Conservation (phyloP, 2,888 invertebrate genomes). For the Panopea generosa region DNA sequence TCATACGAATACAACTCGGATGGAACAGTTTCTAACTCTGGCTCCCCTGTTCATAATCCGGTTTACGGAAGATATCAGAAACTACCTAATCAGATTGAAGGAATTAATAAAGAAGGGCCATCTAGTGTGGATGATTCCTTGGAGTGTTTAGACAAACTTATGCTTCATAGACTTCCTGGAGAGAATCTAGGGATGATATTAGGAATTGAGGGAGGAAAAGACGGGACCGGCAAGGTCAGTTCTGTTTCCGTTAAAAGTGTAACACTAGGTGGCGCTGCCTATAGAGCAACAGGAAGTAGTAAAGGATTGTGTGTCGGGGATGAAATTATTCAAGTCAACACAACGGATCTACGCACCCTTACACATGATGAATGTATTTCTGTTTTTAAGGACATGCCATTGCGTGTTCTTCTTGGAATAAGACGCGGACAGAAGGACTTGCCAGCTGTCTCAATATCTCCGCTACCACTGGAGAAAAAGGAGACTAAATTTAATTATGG, state of each 20-base stretch:
- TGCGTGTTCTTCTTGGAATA: conserved; percentile 75
- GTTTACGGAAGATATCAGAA: conserved; percentile 70
- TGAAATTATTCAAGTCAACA: conserved; percentile 95
- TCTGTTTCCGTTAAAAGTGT: conserved; percentile 90
- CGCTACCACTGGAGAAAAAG: conserved; percentile 33
- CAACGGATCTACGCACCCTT: conserved; percentile 91
- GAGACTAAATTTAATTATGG: background rate
- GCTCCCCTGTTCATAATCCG: conserved; percentile 56
- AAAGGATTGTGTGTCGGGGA: conserved; percentile 91
- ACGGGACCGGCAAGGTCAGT: conserved; percentile 92
- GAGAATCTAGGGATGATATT: conserved; percentile 96
- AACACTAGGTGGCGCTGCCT: conserved; percentile 80
- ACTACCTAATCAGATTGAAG: conserved; percentile 41
- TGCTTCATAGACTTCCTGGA: conserved; percentile 94
- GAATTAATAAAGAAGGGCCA: conserved; percentile 9
- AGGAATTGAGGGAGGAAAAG: conserved; percentile 96
- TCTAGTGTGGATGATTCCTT: conserved; percentile 11
- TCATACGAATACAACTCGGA: conserved; percentile 62
- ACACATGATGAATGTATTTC: conserved; percentile 94
- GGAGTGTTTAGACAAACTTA: conserved; percentile 86
- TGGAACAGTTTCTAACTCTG: conserved; percentile 48
- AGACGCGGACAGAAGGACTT: conserved; percentile 61
- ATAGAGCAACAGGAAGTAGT: conserved; percentile 74
- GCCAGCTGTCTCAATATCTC: conserved; percentile 53
- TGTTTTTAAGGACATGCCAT: conserved; percentile 93